Evolutionary conservation across 2,113 vertebrate species (phyloP), one percentile per base, ranked within the genome.

Genomic region (Sarotherodon lohbergeri): DNA sequence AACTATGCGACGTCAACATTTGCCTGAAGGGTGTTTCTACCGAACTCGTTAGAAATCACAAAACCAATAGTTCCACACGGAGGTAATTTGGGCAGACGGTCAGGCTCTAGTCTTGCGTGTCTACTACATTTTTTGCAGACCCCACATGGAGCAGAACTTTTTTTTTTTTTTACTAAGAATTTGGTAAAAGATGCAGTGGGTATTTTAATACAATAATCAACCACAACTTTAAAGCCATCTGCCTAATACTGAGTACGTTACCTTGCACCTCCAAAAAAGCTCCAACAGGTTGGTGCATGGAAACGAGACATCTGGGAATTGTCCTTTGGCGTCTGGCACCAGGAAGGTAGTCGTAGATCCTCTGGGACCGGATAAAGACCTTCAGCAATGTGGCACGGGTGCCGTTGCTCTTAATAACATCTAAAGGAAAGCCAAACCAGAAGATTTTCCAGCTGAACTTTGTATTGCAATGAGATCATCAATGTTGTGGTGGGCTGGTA

Each of bases 161-260:
- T 16, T 39, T 17, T 39, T 17, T 19, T 22, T 6, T 1, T 0
- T 0, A 9, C 8, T 73, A 48, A 27, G 22, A 46, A 48, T 76
- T 7, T 29, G 41, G 43, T 27, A 48, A 19, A 48, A 48, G 24
- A 29, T 48, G 9, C 24, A 76, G 24, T 11, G 24, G 71, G 2
- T 19, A 76, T 48, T 29, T 73, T 29, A 73, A 27, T 73, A 73
- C 5, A 10, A 46, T 9, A 27, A 16, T 48, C 1, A 73, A 27
- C 22, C 41, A 73, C 41, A 73, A 29, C 22, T 73, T 73, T 11
- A 73, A 73, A 73, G 13, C 68, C 68, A 46, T 48, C 68, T 48
- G 8, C 68, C 13, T 27, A 46, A 46, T 9, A 73, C n/a, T 2
- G 13, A 73, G 7, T 73, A 48, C 10, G 71, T 76, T 12, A 48